A percentile compares a stretch with the other conserved stretches of the same genome.
These are phyloP conservation scores for Sminthurides aquaticus DNA, from an alignment of 2,888 invertebrate species.

Conservation along the genomic window DNA sequence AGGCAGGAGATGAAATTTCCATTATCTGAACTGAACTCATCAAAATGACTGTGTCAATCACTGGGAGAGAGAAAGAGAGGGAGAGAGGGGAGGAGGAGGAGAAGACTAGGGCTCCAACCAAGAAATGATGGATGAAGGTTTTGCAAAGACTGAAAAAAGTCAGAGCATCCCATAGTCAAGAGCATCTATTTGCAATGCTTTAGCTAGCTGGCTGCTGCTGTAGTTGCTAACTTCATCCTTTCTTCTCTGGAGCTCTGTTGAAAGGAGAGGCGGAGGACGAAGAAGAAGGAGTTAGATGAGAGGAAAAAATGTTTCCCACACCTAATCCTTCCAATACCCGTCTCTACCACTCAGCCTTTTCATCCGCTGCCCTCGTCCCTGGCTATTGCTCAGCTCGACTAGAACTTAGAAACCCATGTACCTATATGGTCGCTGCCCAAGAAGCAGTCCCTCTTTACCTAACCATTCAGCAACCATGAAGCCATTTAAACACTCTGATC, in stretches of 20 bases:
- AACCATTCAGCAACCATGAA: background rate
- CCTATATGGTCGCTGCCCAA: background rate
- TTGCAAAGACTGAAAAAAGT: background rate
- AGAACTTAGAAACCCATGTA: background rate
- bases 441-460: background rate
- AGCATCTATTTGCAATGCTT: background rate
- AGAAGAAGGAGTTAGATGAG: conserved; percentile 8
- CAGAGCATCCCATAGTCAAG: background rate
- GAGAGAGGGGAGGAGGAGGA: conserved; percentile 7
- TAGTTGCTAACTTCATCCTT: too few species aligned
- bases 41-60: conserved; percentile 29
- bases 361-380: too few species aligned
- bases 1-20: conserved; percentile 23
- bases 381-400: too few species aligned
- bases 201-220: too few species aligned
- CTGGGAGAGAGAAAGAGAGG: conserved; percentile 21
- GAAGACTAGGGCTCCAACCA: conserved; percentile 3
- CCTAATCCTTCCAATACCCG: background rate
- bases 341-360: background rate
- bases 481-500: background rate
- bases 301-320: conserved; percentile 9
- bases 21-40: conserved; percentile 25
- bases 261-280: conserved; percentile 13
- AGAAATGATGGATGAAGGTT: conserved; percentile 24
- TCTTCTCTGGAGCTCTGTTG: too few species aligned